Evolutionary conservation across 2,113 vertebrate genomes (phyloP).

Genomic region (Stigmatopora nigra): DNA sequence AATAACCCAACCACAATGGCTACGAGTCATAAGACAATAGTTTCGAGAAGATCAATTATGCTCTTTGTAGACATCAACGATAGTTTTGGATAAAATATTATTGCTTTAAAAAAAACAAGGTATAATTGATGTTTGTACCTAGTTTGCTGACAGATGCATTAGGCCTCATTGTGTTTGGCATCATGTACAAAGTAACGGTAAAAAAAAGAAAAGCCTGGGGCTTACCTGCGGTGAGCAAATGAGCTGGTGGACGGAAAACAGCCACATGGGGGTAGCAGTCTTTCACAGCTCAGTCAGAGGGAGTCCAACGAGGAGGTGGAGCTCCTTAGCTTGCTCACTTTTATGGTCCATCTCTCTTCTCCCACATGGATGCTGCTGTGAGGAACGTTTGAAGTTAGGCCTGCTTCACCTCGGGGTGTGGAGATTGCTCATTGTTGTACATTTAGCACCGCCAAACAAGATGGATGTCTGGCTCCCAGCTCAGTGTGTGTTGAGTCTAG

Average conservation of each 20-base stretch:
- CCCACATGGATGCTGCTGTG: conserved; percentile 50
- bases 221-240: conserved; percentile 28
- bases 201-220: conserved; percentile 25
- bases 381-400: conserved; percentile 58
- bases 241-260: conserved; percentile 41
- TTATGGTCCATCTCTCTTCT: conserved; percentile 56
- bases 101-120: not conserved
- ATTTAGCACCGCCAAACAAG: conserved; percentile 49
- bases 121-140: not conserved
- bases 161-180: conserved; percentile 1
- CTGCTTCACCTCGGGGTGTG: conserved; percentile 60
- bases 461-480: conserved; percentile 55
- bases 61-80: not conserved
- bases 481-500: conserved; percentile 44
- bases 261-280: conserved; percentile 60
- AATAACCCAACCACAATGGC: not conserved
- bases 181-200: conserved; percentile 18
- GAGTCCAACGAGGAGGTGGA: conserved; percentile 44
- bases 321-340: conserved; percentile 49
- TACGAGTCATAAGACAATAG: not conserved
- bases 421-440: conserved; percentile 58
- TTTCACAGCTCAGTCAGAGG: conserved; percentile 45
- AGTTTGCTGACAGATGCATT: not conserved
- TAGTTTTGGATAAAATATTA: not conserved
- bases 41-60: not conserved